Evolutionary conservation across 2,888 invertebrate species (phyloP), one percentile per base, ranked within the genome.

Genomic region (Calliopum simillimum): DNA sequence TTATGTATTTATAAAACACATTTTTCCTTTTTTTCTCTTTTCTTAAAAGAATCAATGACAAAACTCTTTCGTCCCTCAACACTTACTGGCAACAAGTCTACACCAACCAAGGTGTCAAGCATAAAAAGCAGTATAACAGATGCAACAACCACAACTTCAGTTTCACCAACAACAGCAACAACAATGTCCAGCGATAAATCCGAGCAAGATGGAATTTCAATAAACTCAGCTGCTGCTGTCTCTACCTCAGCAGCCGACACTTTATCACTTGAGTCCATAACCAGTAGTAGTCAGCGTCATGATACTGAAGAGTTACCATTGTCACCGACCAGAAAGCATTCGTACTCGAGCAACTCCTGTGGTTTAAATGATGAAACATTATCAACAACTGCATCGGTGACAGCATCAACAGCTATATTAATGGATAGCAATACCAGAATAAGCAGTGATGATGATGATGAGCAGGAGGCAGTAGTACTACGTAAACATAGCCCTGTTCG

Each of bases 21-120:
- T 56, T 71, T 72, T 73, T 71, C 21, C 56, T 56, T 61, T n/a
- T n/a, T n/a, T n/a, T 47, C 14, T 67, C 65, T 61, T 74, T 73
- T 25, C 79, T 79, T 83, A 56, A 78, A 82, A 75, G 85, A 85
- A 78, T 84, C 85, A 74, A 82, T 86, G 80, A 85, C 84, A 75
- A 86, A 86, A 80, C 82, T 86, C 69, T 86, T 86, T 80, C 85
- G 86, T 73, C 81, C 84, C 72, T 81, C 84, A 72, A 75, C 80
- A 69, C 33, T 33, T 33, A 8, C 33, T 8, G 33, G 33, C 8
- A 3, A 8, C 8, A 79, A 78, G 68, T 77, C 79, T 72, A 77
- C 79, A 65, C 75, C 79, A 56, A 72, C 74, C 25, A 79, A 78
- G 76, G 71, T 74, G 25, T 61, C 72, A 66, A 69, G 56, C 14